Conservation (phyloP, 2,797 vertebrate genomes). For the Pterois miles region DNA sequence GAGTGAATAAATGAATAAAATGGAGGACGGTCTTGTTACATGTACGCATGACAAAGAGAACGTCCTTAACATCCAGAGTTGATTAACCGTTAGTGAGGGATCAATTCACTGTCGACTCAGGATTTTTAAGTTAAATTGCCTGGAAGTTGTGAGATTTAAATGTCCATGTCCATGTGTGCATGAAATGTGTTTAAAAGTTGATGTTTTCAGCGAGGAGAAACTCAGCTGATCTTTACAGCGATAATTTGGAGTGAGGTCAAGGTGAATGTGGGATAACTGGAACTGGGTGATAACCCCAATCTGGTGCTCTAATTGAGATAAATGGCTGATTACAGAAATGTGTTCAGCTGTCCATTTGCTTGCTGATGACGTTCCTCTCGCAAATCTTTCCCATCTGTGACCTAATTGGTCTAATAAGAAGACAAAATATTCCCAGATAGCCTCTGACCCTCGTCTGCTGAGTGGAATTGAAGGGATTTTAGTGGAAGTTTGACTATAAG, state of each 20-base stretch:
- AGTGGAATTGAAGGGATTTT: background rate
- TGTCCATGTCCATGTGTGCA: background rate
- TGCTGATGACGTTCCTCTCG: background rate
- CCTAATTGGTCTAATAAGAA: background rate
- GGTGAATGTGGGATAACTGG: conserved; percentile 7
- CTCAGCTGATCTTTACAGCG: background rate
- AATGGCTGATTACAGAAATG: conserved; percentile 12
- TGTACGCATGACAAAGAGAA: background rate
- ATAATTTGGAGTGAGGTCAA: background rate
- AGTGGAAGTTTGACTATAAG: background rate
- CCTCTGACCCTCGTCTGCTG: conserved; percentile 7
- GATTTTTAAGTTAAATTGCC: background rate
- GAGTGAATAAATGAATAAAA: conserved; percentile 1
- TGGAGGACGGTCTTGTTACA: background rate
- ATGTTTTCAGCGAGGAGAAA: background rate
- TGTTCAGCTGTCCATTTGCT: background rate
- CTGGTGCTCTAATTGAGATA: conserved; percentile 26
- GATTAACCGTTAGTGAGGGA: background rate
- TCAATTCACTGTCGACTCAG: background rate
- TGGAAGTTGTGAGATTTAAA: background rate
- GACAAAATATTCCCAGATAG: conserved; percentile 5
- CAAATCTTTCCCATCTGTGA: background rate
- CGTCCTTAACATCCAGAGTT: background rate
- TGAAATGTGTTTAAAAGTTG: conserved; percentile 24
- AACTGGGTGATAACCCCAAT: conserved; percentile 16